These are phyloP conservation scores for Drosophila elegans DNA, from an alignment of 1,140 invertebrate species.

Conservation along the genomic window DNA sequence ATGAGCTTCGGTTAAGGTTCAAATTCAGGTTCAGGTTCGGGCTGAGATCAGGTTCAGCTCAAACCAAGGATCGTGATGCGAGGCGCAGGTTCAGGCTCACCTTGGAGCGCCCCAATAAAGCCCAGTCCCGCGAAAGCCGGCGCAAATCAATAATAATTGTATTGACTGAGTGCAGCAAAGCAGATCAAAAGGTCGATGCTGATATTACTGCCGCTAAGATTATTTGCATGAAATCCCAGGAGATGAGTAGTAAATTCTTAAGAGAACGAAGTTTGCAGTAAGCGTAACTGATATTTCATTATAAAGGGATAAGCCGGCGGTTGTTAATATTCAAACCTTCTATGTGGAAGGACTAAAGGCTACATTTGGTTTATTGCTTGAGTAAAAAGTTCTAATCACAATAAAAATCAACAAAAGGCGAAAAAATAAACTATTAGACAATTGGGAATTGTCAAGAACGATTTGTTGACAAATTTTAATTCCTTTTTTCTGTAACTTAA, in stretches of 20 bases:
- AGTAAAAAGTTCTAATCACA: too few species aligned
- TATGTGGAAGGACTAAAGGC: too few species aligned
- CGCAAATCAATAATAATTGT: constrained; percentile 81
- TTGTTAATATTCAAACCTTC: too few species aligned
- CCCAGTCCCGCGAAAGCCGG: constrained; percentile 39
- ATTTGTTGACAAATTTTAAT: too few species aligned
- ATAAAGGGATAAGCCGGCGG: too few species aligned
- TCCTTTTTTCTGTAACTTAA: too few species aligned
- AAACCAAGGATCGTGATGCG: constrained; percentile 21
- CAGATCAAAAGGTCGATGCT: constrained; percentile 76
- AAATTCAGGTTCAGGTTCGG: constrained; percentile 10
- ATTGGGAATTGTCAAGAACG: too few species aligned
- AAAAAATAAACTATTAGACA: too few species aligned
- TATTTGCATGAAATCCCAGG: constrained; percentile 24
- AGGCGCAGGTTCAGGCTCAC: constrained; percentile 54
- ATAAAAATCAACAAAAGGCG: too few species aligned
- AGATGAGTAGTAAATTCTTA: constrained; percentile 3
- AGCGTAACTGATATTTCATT: too few species aligned
- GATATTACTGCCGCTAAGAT: constrained; percentile 26
- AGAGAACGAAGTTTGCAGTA: neutral
- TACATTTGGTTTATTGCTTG: too few species aligned
- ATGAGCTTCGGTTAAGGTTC: constrained; percentile 23
- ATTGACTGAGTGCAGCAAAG: constrained; percentile 71
- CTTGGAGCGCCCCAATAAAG: constrained; percentile 47
- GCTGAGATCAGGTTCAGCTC: constrained; percentile 30